Evolutionary conservation across 2,888 invertebrate species (phyloP).

Genomic region (Cremastobaeus sp.): DNA sequence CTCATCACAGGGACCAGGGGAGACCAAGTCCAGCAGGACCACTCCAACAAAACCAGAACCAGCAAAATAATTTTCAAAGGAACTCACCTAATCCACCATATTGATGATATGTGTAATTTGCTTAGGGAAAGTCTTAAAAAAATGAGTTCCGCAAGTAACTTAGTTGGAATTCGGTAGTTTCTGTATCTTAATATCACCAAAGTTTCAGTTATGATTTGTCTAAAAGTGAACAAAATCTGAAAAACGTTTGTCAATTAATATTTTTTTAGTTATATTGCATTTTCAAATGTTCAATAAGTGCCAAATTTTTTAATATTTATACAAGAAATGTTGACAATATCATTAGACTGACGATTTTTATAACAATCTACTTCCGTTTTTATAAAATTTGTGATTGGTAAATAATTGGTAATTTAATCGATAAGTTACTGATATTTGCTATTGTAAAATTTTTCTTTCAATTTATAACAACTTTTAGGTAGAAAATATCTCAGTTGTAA

Average conservation of each 20-base stretch:
- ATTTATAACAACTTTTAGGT: too few relatives aligned
- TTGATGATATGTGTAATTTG: constrained; percentile 66
- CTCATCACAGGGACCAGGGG: constrained; percentile 69
- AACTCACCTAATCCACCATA: constrained; percentile 77
- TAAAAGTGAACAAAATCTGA: neutral
- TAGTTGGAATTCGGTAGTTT: neutral
- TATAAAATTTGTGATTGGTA: constrained; percentile 4
- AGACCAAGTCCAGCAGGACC: constrained; percentile 71
- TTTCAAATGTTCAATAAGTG: too few relatives aligned
- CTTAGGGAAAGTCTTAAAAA: constrained; percentile 45
- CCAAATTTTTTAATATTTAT: constrained; percentile 18
- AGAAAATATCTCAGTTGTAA: too few relatives aligned
- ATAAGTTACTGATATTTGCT: neutral
- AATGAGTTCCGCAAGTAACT: constrained; percentile 35
- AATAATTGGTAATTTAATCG: too few relatives aligned
- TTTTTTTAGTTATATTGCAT: too few relatives aligned
- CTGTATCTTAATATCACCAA: constrained; percentile 2
- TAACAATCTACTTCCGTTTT: too few relatives aligned
- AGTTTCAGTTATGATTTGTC: neutral
- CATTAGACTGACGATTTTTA: constrained; percentile 26
- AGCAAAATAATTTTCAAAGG: constrained; percentile 72
- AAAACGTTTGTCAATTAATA: constrained; percentile 14
- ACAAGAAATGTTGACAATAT: constrained; percentile 12
- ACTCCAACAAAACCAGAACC: constrained; percentile 72
- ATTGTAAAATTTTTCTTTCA: neutral